Conservation (phyloP, 2,113 vertebrate genomes). For the Prinia subflava region DNA sequence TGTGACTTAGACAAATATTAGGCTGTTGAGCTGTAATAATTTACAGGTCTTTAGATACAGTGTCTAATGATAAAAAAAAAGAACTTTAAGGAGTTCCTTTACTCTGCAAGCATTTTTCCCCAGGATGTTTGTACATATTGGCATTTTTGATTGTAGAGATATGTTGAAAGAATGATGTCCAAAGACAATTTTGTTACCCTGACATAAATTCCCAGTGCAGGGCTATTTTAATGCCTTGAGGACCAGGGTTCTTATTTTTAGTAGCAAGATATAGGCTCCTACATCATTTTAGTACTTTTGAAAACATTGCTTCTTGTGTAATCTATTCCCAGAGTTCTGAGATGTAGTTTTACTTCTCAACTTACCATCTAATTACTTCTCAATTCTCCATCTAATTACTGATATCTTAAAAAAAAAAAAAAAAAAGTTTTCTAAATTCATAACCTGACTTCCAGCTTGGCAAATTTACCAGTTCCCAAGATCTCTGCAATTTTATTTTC, state of each 20-base stretch:
- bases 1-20: neutral
- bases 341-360: neutral
- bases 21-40: neutral
- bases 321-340: neutral
- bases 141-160: neutral
- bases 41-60: neutral
- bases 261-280: neutral
- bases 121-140: neutral
- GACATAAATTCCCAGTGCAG: neutral
- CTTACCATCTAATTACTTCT: neutral
- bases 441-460: neutral
- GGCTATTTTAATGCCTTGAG: neutral
- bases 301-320: neutral
- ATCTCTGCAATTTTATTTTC: conserved; percentile 50
- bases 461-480: conserved; percentile 23
- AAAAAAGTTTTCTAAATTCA: neutral
- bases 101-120: neutral
- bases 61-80: neutral
- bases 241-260: neutral
- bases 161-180: neutral
- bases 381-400: neutral
- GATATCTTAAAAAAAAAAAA: neutral
- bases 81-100: neutral
- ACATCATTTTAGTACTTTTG: neutral
- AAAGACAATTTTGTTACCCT: neutral